Evolutionary conservation across 2,797 vertebrate species (phyloP).

Genomic region (Chloroceryle amazona): DNA sequence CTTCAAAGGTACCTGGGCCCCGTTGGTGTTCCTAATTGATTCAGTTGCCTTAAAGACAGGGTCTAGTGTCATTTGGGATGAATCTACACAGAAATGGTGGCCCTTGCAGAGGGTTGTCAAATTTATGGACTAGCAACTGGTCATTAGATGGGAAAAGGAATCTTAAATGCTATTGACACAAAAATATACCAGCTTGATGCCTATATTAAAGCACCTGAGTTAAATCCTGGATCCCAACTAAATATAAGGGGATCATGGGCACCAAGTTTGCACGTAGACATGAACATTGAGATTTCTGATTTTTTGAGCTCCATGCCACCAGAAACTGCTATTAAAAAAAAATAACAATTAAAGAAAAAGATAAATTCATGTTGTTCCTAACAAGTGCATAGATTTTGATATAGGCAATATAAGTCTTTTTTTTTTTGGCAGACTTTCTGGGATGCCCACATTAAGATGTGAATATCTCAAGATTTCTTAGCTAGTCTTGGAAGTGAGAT

Average conservation of each 20-base stretch:
- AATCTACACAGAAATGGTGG: fast-evolving
- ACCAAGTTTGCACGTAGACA: neutral
- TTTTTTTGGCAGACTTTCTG: neutral
- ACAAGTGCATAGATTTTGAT: neutral
- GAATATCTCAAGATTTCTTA: neutral
- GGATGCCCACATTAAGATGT: neutral
- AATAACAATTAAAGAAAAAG: neutral
- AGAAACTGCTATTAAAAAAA: neutral
- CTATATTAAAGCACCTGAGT: neutral
- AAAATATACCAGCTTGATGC: neutral
- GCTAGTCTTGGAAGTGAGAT: neutral
- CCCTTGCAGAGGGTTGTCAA: neutral
- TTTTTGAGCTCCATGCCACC: neutral
- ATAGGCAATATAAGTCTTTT: fast-evolving
- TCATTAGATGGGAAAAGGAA: neutral
- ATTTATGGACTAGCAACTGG: neutral
- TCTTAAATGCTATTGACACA: neutral
- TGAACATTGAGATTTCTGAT: neutral
- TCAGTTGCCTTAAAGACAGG: neutral
- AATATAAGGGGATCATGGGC: neutral
- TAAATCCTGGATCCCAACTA: neutral
- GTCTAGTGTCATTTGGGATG: neutral
- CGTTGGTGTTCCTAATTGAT: neutral
- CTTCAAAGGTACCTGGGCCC: neutral
- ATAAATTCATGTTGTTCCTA: neutral